Base-by-base conservation (phyloP, 2,888 invertebrate species). In the Gryllus longicercus region DNA sequence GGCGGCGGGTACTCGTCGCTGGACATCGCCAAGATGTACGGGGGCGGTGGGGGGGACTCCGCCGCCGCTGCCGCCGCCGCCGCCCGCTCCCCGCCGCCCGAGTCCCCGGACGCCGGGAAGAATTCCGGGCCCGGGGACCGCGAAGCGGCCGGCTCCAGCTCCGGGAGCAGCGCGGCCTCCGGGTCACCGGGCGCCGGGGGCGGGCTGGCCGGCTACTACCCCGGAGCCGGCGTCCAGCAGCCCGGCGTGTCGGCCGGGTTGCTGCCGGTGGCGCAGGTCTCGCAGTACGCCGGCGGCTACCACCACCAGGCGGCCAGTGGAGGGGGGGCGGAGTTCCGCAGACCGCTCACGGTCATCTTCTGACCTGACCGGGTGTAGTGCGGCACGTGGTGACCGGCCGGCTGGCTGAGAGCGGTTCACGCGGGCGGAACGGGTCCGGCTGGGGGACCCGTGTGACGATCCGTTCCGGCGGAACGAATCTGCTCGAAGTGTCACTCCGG, bases 341-440 rank as follows among this genome's bases (percentile, higher is more conserved):
- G 94, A 86, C 94, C 94, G 2, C 87, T 94, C 23, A 92, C 94
- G 78, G 94, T 94, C 84, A 93, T 94, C 90, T 94, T 94, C 90
- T 94, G 94, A 94, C 93, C 93, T 90, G 93, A 93, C 85, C 87
- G 88, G 85, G 85, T 86, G 81, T 86, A 80, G 79, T 79, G 74
- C 49, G 74, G n/a, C 10, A 38, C n/a, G 76, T n/a, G 2, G n/a
- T 76, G 76, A 11, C 16, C n/a, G 76, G 25, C 11, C 16, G 25
- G 18, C 63, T 12, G 18, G 63, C 16, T 18, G 63, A 63, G 63
- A 63, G 63, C 16, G 63, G n/a, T 16, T 38, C 38, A 8, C 5
- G 38, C 38, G 38, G 38, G 38, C 38, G 38, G 38, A 38, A 38
- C 38, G 38, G 38, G 38, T 38, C 38, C 38, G 38, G 5, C 38